phyloP scores from a whole-genome alignment of 2,797 vertebrate species.

The Scarus forsteni region DNA sequence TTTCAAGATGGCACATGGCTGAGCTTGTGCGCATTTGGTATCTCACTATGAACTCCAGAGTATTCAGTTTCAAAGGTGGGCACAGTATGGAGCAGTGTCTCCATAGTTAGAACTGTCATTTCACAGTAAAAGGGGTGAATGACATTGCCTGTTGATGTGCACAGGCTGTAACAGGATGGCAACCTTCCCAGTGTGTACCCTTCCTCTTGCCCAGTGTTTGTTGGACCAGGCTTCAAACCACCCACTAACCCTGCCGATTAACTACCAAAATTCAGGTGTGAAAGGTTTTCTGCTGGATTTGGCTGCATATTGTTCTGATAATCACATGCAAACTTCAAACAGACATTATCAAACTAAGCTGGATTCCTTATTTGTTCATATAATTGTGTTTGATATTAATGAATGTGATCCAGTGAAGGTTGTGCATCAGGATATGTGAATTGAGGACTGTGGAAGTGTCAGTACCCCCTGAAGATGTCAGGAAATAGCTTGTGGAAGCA shows the following conservation, averaged over 20 bases:
- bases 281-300: constrained; percentile 14
- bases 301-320: background rate
- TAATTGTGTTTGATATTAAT: background rate
- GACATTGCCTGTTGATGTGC: constrained; percentile 16
- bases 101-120: constrained; percentile 8
- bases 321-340: background rate
- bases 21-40: constrained; percentile 13
- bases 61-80: constrained; percentile 14
- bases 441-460: constrained; percentile 23
- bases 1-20: constrained; percentile 16
- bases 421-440: constrained; percentile 28
- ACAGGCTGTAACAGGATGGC: constrained; percentile 18
- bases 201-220: constrained; percentile 3
- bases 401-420: background rate
- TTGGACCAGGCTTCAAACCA: constrained; percentile 3
- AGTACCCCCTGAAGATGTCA: constrained; percentile 20
- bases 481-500: constrained; percentile 22
- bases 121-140: constrained; percentile 18
- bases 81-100: background rate
- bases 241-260: constrained; percentile 9
- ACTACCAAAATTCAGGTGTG: constrained; percentile 15
- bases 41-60: constrained; percentile 18
- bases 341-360: background rate
- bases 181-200: constrained; percentile 16
- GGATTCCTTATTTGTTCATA: background rate